Evolutionary conservation across 2,797 vertebrate species (phyloP).

Genomic region (Threskiornis aethiopicus): DNA sequence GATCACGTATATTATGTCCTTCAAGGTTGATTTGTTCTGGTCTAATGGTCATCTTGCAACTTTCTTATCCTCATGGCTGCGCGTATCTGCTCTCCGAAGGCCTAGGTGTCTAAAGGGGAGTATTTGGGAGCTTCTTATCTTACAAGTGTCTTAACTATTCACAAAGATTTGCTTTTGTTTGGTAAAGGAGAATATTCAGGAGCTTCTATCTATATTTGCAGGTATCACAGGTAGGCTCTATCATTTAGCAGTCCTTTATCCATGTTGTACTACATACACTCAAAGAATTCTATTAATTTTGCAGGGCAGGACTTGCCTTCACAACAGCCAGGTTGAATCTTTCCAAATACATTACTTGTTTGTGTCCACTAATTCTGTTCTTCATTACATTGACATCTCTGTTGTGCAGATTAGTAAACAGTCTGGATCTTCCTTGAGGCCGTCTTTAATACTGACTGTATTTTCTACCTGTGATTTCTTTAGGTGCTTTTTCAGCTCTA

Average conservation of each 20-base stretch:
- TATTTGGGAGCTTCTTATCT: too few relatives aligned
- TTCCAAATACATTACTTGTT: background rate
- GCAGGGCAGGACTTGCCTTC: background rate
- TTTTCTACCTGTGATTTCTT: background rate
- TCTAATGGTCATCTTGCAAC: too few relatives aligned
- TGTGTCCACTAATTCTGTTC: background rate
- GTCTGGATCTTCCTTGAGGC: background rate
- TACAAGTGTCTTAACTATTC: too few relatives aligned
- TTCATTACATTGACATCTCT: background rate
- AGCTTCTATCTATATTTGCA: too few relatives aligned
- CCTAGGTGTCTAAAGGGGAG: too few relatives aligned
- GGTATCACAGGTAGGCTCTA: background rate
- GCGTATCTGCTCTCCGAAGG: too few relatives aligned
- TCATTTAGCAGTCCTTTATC: background rate
- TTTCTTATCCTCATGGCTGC: too few relatives aligned
- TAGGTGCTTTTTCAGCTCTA: background rate
- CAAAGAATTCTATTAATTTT: background rate
- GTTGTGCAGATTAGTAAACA: too few relatives aligned
- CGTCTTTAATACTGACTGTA: background rate
- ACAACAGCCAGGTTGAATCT: background rate
- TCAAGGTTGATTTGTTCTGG: too few relatives aligned
- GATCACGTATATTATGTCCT: too few relatives aligned
- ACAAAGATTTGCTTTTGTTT: too few relatives aligned
- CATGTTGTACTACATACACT: background rate
- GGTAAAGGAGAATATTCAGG: too few relatives aligned